Evolutionary conservation across 2,113 vertebrate species (phyloP).

Genomic region (Halichoerus grypus): DNA sequence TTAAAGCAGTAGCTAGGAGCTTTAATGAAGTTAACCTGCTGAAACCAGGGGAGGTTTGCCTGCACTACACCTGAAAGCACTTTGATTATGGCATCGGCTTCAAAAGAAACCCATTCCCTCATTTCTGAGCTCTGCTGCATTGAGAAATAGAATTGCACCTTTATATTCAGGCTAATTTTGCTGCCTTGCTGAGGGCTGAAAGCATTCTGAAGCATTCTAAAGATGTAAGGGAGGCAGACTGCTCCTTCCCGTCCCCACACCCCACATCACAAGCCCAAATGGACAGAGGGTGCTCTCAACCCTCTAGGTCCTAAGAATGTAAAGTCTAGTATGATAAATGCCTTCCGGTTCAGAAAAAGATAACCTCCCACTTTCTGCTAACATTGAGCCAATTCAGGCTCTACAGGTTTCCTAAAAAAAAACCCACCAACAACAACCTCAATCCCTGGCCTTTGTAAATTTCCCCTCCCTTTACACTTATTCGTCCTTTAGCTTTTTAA

Average conservation of each 20-base stretch:
- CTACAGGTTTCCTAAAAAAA: slow-evolving; percentile 66
- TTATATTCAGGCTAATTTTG: slow-evolving; percentile 85
- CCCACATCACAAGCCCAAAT: fast-evolving
- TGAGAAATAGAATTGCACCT: slow-evolving; percentile 86
- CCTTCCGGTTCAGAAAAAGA: not conserved
- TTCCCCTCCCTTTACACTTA: slow-evolving; percentile 22
- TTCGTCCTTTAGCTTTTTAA: not conserved
- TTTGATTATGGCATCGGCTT: slow-evolving; percentile 86
- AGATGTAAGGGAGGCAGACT: slow-evolving; percentile 35
- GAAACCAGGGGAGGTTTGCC: slow-evolving; percentile 84
- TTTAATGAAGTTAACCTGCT: slow-evolving; percentile 91
- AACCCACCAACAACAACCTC: not conserved
- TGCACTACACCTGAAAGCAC: slow-evolving; percentile 87
- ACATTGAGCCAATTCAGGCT: slow-evolving; percentile 66
- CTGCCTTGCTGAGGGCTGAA: slow-evolving; percentile 81
- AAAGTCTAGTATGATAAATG: not conserved
- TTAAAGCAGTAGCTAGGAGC: slow-evolving; percentile 85
- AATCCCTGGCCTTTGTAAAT: not conserved
- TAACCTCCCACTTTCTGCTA: not conserved
- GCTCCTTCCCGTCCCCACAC: fast-evolving
- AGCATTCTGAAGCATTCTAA: slow-evolving; percentile 81
- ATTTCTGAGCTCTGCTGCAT: slow-evolving; percentile 81
- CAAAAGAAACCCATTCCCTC: slow-evolving; percentile 85
- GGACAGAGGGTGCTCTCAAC: slow-evolving; percentile 44
- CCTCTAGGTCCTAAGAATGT: not conserved